Conservation (phyloP, 2,113 vertebrate genomes). For the Campylomormyrus numenius region DNA sequence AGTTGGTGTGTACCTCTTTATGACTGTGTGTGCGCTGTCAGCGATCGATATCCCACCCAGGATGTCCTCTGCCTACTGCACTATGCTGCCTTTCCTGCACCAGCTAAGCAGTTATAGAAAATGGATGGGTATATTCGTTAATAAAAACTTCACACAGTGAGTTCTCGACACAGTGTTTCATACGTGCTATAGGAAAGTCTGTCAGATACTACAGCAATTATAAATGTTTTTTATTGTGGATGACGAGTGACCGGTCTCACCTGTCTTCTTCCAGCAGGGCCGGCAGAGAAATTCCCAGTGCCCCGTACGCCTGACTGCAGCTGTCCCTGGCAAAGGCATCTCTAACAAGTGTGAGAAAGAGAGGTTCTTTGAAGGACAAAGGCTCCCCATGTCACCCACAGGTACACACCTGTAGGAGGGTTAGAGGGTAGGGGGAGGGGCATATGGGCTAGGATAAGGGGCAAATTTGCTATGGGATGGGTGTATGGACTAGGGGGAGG, state of each 20-base stretch:
- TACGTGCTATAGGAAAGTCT: background rate
- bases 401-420: constrained; percentile 50
- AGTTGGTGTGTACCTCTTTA: background rate
- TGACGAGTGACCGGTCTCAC: background rate
- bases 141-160: background rate
- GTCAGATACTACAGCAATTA: background rate
- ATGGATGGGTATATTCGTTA: background rate
- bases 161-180: background rate
- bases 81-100: background rate
- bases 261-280: constrained; percentile 60
- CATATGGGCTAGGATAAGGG: background rate
- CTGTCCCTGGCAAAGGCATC: background rate
- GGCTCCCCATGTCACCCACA: constrained; percentile 73
- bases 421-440: background rate
- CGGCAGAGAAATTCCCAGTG: constrained; percentile 48
- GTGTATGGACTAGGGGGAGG: background rate
- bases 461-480: no score
- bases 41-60: background rate
- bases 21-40: background rate
- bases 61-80: background rate
- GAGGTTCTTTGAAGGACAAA: constrained; percentile 54
- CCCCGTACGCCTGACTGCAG: constrained; percentile 51
- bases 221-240: background rate
- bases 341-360: constrained; percentile 14
- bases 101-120: background rate